These are phyloP conservation scores for Hippocampus barbouri DNA, from an alignment of 2,113 vertebrate genomes.

Conservation along the genomic window DNA sequence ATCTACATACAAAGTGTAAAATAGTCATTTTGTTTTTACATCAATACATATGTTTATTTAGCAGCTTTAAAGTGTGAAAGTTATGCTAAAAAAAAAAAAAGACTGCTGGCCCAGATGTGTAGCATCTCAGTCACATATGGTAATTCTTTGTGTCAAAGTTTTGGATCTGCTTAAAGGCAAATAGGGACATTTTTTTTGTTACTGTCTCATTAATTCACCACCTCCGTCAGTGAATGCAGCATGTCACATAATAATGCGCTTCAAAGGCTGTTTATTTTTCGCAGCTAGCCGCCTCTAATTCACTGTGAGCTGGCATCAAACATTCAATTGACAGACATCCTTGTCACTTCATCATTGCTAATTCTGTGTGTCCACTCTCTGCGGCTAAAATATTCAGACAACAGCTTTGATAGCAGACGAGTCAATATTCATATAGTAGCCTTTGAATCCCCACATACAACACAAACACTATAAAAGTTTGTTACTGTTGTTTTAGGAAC, in stretches of 20 bases:
- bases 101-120: constrained; percentile 12
- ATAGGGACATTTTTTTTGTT: constrained; percentile 25
- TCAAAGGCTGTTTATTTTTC: constrained; percentile 52
- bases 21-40: not conserved
- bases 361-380: constrained; percentile 42
- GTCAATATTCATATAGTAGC: constrained; percentile 15
- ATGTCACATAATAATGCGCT: constrained; percentile 44
- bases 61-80: not conserved
- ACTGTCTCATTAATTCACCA: constrained; percentile 44
- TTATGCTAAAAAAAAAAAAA: constrained; percentile 2
- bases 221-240: constrained; percentile 41
- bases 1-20: not conserved
- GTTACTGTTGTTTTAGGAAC: constrained; percentile 7
- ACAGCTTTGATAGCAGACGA: constrained; percentile 43
- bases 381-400: constrained; percentile 33
- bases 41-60: constrained; percentile 1
- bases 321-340: constrained; percentile 51
- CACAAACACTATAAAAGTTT: constrained; percentile 10
- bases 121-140: constrained; percentile 24
- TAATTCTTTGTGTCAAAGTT: constrained; percentile 31
- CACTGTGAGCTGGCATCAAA: constrained; percentile 48
- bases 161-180: constrained; percentile 35
- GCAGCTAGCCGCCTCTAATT: constrained; percentile 35
- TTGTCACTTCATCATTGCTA: constrained; percentile 50
- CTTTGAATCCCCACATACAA: constrained; percentile 22